Base-by-base conservation (phyloP, 2,888 invertebrate species). In the Conomelus anceps region DNA sequence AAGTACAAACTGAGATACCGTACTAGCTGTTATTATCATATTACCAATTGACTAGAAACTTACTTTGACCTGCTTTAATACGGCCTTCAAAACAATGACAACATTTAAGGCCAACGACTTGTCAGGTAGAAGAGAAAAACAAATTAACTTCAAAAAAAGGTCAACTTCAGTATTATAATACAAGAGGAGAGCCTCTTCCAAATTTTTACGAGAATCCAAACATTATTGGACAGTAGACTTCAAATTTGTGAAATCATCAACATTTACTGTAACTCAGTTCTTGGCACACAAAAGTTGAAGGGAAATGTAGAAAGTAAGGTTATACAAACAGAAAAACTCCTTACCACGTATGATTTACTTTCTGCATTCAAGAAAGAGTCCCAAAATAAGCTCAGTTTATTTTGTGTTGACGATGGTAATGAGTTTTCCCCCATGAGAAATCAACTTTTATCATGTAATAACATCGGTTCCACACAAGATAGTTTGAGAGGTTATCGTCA, bases 351-450 rank as follows among this genome's bases (percentile, higher is more conserved):
- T 92, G 95, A 94, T 23, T 95, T 95, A 88, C 94, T 94, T 92
- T 95, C 95, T 13, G 95, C 94, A 92, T 94, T 94, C 93, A 95
- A 95, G 93, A 95, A 95, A 90, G 94, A 94, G 91, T 95, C 95
- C 95, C 95, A 95, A 63, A 63, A 63, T 63, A 63, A n/a, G 63
- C n/a, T 63, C 13, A 63, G 63, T 63, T 63, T 63, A 63, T 63
- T 63, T 91, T 94, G 34, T 22, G 87, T 7, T n/a, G 87, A 22
- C 20, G 87, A 29, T 22, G 26, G 87, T 26, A 22, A 22, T 22
- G 87, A 26, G 17, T 87, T 87, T 26, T 87, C 87, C 22, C 87
- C 87, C 87, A 87, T 87, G 34, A 26, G 29, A 29, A 87, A 26
- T 22, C 26, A 23, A 87, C 26, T 29, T 87, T n/a, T 20, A 86